Evolutionary conservation across 1,140 invertebrate genomes (phyloP), one percentile per base, ranked within the genome.

Genomic region (Drosophila mauritiana): DNA sequence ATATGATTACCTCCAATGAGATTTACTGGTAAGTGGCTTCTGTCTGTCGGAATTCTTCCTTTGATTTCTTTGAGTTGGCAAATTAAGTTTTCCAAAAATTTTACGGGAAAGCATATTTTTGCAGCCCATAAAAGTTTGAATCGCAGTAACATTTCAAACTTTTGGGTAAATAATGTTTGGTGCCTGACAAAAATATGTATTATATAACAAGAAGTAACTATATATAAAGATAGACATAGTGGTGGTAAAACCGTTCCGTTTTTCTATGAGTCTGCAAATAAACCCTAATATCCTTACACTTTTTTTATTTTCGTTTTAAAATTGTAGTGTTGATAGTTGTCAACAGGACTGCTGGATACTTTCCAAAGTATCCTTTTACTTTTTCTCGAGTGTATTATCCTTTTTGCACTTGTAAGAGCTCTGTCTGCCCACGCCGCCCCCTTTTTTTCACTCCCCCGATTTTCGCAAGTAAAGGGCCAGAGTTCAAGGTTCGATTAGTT

Each of bases 1-100:
- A 85, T 80, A 91, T 91, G 90, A 86, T 91, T 90, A 91, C 90
- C 73, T 91, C 90, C 67, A 91, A 91, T 63, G 90, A 91, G 65
- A 91, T 91, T 74, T 91, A 91, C 82, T 91, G 90, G 90, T 91
- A 77, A 91, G 90, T 91, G 59, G 49, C 27, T 22, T 13, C 34
- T 48, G 11, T 22, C 52, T 48, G 15, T 40, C 46, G 20, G 17
- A 4, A 49, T 31, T 64, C 59, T 53, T 74, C 57, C 73, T 78
- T 51, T 20, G 27, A 36, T 51, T 17, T 36, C 11, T 6, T 15
- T 12, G 10, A 15, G 25, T 34, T 49, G 25, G 46, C 13, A 49
- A 49, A 31, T 31, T 27, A 27, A 31, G 64, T 61, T 61, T 61
- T 54, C 2, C 0, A 3, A 25, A 31, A 56, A 8, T 15, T 63